phyloP scores from a whole-genome alignment of 1,140 invertebrate species.

The Zaprionus tsacasi region DNA sequence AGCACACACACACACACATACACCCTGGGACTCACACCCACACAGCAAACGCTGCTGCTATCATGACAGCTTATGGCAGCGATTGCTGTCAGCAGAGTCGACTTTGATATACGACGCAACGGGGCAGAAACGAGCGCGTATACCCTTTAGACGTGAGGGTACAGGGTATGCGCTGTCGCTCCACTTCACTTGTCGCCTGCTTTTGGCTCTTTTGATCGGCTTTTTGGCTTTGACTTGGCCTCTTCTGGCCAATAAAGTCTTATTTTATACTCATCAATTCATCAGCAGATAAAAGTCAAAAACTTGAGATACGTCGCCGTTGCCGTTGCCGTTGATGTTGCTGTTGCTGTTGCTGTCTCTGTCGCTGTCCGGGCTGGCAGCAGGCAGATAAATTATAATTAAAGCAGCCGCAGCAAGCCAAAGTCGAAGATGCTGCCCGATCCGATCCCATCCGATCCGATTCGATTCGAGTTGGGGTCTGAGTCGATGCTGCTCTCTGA shows the following conservation, averaged over 20 bases:
- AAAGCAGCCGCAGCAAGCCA: slow-evolving; percentile 70
- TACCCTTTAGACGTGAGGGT: not conserved
- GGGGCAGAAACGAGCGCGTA: not conserved
- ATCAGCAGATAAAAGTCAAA: slow-evolving; percentile 83
- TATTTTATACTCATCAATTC: slow-evolving; percentile 83
- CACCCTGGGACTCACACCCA: slow-evolving; percentile 20
- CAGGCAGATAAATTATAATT: slow-evolving; percentile 83
- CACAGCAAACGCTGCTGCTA: slow-evolving; percentile 47
- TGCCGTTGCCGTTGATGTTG: slow-evolving; percentile 11
- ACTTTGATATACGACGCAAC: slow-evolving; percentile 11
- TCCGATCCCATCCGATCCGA: no score
- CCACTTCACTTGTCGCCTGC: slow-evolving; percentile 25
- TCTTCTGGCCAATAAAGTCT: slow-evolving; percentile 75
- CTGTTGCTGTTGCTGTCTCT: slow-evolving; percentile 9
- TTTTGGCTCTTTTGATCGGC: slow-evolving; percentile 54
- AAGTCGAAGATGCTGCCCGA: slow-evolving; percentile 7
- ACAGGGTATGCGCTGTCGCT: slow-evolving; percentile 22
- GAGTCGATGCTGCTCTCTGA: slow-evolving; percentile 61
- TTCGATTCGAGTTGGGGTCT: slow-evolving; percentile 13
- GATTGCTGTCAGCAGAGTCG: slow-evolving; percentile 36
- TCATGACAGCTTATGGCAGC: slow-evolving; percentile 57
- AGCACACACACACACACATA: not conserved
- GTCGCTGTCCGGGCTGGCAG: slow-evolving; percentile 52
- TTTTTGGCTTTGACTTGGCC: slow-evolving; percentile 50
- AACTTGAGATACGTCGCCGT: slow-evolving; percentile 71